Conservation (phyloP, 1,140 invertebrate species). For the Cepaea nemoralis region DNA sequence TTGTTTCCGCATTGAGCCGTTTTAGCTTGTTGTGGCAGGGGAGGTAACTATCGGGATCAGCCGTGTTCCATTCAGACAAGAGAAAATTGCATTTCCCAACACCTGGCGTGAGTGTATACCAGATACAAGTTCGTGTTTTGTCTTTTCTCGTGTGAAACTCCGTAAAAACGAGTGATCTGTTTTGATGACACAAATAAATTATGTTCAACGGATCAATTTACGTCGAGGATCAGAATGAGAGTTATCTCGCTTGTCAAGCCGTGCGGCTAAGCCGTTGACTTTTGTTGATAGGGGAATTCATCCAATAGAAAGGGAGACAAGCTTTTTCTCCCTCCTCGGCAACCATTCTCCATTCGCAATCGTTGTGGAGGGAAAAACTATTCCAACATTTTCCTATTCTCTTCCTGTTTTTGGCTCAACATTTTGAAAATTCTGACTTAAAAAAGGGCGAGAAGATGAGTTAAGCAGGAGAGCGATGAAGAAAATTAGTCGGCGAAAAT, state of each 20-base stretch:
- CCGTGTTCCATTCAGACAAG: neutral
- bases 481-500: slow-evolving; percentile 5
- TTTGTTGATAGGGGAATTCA: neutral
- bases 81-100: neutral
- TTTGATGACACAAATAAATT: slow-evolving; percentile 24
- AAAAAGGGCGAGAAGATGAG: slow-evolving; percentile 16
- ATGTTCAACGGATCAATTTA: slow-evolving; percentile 11
- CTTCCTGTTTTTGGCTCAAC: slow-evolving; percentile 8
- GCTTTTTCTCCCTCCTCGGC: neutral
- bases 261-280: neutral
- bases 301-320: neutral
- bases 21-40: no score
- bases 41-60: neutral
- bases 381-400: neutral
- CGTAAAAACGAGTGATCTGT: neutral
- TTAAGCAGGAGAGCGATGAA: neutral
- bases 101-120: neutral
- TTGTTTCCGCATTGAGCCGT: no score
- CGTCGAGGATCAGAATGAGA: neutral
- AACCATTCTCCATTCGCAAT: neutral
- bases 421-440: neutral
- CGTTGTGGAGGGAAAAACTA: neutral
- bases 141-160: neutral
- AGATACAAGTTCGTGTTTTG: neutral
- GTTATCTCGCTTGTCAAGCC: neutral